phyloP scores from a whole-genome alignment of 1,140 invertebrate species.

The Drosophila fuyamai region DNA sequence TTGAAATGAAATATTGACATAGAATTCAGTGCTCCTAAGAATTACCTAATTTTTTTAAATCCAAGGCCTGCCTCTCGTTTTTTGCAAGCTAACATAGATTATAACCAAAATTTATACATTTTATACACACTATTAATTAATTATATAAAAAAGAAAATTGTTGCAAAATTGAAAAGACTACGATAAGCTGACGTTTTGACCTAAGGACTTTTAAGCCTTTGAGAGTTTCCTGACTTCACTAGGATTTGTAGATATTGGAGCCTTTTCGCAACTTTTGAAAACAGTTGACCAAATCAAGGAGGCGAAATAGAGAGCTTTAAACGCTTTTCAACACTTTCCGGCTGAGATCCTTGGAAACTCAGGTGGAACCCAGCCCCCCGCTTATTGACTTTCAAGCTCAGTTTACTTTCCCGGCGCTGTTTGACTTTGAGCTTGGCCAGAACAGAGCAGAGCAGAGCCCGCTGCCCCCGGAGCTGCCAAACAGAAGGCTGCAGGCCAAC shows the following conservation, averaged over 20 bases:
- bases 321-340: constrained; percentile 10
- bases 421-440: constrained; percentile 68
- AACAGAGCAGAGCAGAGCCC: constrained; percentile 11
- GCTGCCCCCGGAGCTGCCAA: constrained; percentile 13
- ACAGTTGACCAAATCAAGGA: constrained; percentile 10
- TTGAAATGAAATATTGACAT: too few species aligned
- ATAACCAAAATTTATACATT: too few species aligned
- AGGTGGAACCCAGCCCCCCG: constrained; percentile 10
- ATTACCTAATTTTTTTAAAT: too few species aligned
- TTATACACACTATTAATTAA: too few species aligned
- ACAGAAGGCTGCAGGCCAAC: constrained; percentile 35
- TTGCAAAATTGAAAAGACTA: too few species aligned
- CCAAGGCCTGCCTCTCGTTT: too few species aligned
- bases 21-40: too few species aligned
- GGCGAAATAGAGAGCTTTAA: constrained; percentile 5
- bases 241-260: not conserved
- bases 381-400: constrained; percentile 53
- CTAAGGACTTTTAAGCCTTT: too few species aligned
- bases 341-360: constrained; percentile 1
- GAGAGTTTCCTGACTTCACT: not conserved
- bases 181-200: not conserved
- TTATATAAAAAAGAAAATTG: too few species aligned
- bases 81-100: too few species aligned
- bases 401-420: constrained; percentile 56
- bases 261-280: not conserved